These are phyloP conservation scores for Rapana venosa DNA, from an alignment of 2,888 invertebrate genomes.

Conservation along the genomic window DNA sequence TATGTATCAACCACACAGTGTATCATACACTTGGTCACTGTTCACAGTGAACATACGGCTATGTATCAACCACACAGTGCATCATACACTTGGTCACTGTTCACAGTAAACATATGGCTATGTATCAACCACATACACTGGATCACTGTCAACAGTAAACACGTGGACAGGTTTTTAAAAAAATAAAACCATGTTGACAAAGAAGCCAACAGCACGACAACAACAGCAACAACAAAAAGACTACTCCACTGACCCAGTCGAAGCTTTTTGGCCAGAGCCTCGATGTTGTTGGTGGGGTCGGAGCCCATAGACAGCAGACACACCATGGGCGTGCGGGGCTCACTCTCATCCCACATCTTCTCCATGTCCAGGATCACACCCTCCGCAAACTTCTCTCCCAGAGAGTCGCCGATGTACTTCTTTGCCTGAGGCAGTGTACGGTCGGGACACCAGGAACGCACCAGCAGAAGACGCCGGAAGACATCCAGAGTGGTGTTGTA, in stretches of 20 bases:
- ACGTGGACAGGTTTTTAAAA: too few relatives aligned
- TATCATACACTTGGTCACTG: too few relatives aligned
- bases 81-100: too few relatives aligned
- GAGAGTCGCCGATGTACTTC: conserved; percentile 76
- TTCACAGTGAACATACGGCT: too few relatives aligned
- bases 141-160: too few relatives aligned
- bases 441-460: conserved; percentile 78
- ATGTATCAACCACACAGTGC: too few relatives aligned
- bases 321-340: conserved; percentile 74
- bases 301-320: conserved; percentile 78
- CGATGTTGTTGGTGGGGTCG: conserved; percentile 78
- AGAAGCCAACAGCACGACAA: too few relatives aligned
- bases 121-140: too few relatives aligned
- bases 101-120: too few relatives aligned
- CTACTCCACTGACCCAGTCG: conserved; percentile 68
- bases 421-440: conserved; percentile 77
- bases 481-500: conserved; percentile 77
- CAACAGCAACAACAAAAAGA: too few relatives aligned
- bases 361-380: conserved; percentile 78
- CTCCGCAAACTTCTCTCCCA: conserved; percentile 77
- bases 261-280: conserved; percentile 77
- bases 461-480: conserved; percentile 77
- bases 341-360: conserved; percentile 77
- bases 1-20: too few relatives aligned
- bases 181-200: too few relatives aligned